Percentiles rank a stretch among this genome's conserved stretches.
Conservation (phyloP, 2,113 vertebrate species). For the Sphyrna mokarran region DNA sequence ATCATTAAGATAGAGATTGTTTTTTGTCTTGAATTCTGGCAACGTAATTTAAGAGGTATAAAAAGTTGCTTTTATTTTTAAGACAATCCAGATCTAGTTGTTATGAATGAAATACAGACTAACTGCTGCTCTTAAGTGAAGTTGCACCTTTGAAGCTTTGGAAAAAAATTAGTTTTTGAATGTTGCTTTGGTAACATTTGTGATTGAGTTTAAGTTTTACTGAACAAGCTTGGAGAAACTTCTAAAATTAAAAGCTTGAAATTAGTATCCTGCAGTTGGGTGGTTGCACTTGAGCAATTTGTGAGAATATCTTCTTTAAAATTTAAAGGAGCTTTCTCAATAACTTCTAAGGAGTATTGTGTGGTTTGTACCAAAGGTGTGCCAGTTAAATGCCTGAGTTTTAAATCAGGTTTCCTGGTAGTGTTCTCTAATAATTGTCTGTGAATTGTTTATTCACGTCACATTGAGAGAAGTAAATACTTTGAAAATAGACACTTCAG, state of each 20-base stretch:
- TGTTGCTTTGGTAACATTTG: neutral
- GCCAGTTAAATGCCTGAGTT: neutral
- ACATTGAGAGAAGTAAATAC: neutral
- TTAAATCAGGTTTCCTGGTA: neutral
- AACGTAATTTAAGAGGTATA: neutral
- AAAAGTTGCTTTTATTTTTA: neutral
- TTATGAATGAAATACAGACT: neutral
- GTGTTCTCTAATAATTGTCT: neutral
- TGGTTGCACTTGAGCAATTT: neutral
- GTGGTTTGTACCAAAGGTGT: neutral
- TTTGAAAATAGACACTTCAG: neutral
- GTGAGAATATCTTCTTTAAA: neutral
- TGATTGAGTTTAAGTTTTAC: neutral
- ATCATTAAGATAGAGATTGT: neutral
- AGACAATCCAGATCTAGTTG: neutral
- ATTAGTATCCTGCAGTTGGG: neutral
- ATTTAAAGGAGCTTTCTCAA: neutral
- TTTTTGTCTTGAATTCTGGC: slow-evolving; percentile 1
- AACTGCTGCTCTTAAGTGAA: neutral
- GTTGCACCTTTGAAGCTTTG: neutral
- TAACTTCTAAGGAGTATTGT: neutral
- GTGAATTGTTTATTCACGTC: neutral
- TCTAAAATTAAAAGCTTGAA: neutral
- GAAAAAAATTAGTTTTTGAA: neutral
- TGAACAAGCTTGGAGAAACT: neutral